Evolutionary conservation across 2,797 vertebrate genomes (phyloP).

Genomic region (Nothura maculosa): DNA sequence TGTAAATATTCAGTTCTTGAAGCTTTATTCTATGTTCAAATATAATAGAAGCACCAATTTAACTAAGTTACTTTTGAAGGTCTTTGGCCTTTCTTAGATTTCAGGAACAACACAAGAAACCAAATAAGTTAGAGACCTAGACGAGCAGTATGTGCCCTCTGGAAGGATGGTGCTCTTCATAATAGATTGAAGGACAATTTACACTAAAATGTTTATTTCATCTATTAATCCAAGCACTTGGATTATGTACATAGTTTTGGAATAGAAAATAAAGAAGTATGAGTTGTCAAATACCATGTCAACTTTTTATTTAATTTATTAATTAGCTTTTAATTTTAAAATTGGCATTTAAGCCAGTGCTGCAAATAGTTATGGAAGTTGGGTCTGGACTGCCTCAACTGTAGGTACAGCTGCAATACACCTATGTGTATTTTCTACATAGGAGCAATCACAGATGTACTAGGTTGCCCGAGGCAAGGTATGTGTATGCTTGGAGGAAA

Average conservation of each 20-base stretch:
- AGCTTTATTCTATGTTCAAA: neutral
- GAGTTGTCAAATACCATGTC: neutral
- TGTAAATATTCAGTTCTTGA: neutral
- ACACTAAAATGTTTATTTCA: rapidly evolving
- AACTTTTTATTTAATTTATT: neutral
- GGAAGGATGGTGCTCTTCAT: neutral
- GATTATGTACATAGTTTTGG: neutral
- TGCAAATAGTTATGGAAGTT: neutral
- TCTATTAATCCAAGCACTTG: neutral
- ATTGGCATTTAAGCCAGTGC: neutral
- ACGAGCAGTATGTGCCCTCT: neutral
- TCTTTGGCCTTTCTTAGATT: neutral
- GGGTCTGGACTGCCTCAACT: neutral
- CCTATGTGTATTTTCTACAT: rapidly evolving
- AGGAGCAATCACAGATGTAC: neutral
- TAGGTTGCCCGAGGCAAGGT: neutral
- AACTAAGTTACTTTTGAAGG: neutral
- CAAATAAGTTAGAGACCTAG: neutral
- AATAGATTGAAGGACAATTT: neutral
- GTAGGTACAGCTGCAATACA: neutral
- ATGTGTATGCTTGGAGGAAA: neutral
- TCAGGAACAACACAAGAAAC: neutral
- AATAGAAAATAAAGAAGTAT: neutral
- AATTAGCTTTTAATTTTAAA: neutral
- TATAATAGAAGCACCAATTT: neutral